These are phyloP conservation scores for Zootoca vivipara DNA, from an alignment of 2,113 vertebrate species.

Conservation along the genomic window DNA sequence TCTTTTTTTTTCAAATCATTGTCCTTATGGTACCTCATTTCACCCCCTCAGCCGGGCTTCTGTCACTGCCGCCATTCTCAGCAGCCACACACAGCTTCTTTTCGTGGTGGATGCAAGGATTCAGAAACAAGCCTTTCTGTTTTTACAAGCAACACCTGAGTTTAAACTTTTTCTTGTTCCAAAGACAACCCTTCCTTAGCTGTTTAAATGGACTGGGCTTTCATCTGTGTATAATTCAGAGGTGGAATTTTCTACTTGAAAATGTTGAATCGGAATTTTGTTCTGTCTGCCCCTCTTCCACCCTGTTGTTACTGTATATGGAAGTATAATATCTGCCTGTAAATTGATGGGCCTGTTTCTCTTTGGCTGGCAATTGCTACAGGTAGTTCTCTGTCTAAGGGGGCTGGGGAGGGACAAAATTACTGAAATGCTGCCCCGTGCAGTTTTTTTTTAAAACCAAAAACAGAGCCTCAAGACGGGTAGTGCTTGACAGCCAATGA, in stretches of 20 bases:
- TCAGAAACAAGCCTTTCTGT: slow-evolving; percentile 59
- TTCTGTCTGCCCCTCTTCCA: slow-evolving; percentile 34
- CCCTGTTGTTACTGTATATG: slow-evolving; percentile 26
- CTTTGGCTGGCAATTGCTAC: slow-evolving; percentile 13
- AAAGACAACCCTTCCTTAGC: slow-evolving; percentile 58
- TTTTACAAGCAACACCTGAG: slow-evolving; percentile 49
- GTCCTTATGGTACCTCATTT: slow-evolving; percentile 60
- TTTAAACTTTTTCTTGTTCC: slow-evolving; percentile 66
- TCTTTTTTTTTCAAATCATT: slow-evolving; percentile 26
- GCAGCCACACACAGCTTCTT: slow-evolving; percentile 50
- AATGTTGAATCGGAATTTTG: not conserved
- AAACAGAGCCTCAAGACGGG: not conserved
- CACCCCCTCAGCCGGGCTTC: slow-evolving; percentile 57
- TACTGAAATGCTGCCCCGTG: slow-evolving; percentile 11
- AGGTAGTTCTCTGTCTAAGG: slow-evolving; percentile 13
- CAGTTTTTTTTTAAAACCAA: slow-evolving; percentile 26
- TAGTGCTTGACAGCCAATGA: slow-evolving; percentile 21
- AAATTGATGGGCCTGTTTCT: slow-evolving; percentile 36
- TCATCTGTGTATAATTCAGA: slow-evolving; percentile 43
- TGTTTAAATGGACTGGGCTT: slow-evolving; percentile 53
- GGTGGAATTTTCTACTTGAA: slow-evolving; percentile 29
- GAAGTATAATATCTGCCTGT: slow-evolving; percentile 21
- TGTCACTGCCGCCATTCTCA: slow-evolving; percentile 55
- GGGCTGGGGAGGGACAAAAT: not conserved
- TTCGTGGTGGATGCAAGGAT: slow-evolving; percentile 49